Base-by-base conservation (phyloP, 2,888 invertebrate genomes). In the Omphaloscelis lunosa region DNA sequence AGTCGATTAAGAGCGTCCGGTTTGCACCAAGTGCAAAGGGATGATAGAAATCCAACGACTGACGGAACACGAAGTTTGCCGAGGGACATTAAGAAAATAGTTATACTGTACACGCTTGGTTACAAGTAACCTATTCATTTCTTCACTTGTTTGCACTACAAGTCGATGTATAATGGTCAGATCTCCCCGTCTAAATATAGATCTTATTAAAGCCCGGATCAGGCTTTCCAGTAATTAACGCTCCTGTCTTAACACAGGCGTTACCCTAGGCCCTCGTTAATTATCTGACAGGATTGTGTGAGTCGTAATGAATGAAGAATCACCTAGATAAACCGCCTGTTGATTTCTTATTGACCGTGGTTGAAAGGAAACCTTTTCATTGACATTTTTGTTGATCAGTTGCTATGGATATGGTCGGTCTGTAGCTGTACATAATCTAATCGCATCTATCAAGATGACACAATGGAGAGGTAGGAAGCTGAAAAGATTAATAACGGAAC, bases 231-330 rank as follows among this genome's bases (percentile, higher is more conserved):
- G 56, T 61, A 77, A 78, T 68, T 62, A 78, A 69, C 53, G 17
- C 62, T 61, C 68, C 45, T 62, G 79, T 82, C 56, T 53, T 11
- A 53, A 59, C 20, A 29, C 58, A 53, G 6, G 23, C n/a, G 23
- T 51, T 45, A 29, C 15, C 11, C n/a, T n/a, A n/a, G n/a, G 11
- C 56, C 59, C 41, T 59, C 62, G 67, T 63, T 82, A 65, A 82
- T 82, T 75, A 66, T 66, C 39, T n/a, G 59, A 29, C 68, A 20
- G 34, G 29, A 56, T 66, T 66, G 41, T 75, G 34, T 29, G 75
- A 20, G 62, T 9, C 23, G 62, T 79, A 65, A 75, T 76, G 65
- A 82, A 82, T 80, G 58, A 70, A 20, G 45, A 53, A 65, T 63
- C 34, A 27, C 17, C 56, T 29, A 63, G 51, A 34, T 65, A 7